Evolutionary conservation across 2,888 invertebrate species (phyloP), one percentile per base, ranked within the genome.

Genomic region (Andrena marginata): DNA sequence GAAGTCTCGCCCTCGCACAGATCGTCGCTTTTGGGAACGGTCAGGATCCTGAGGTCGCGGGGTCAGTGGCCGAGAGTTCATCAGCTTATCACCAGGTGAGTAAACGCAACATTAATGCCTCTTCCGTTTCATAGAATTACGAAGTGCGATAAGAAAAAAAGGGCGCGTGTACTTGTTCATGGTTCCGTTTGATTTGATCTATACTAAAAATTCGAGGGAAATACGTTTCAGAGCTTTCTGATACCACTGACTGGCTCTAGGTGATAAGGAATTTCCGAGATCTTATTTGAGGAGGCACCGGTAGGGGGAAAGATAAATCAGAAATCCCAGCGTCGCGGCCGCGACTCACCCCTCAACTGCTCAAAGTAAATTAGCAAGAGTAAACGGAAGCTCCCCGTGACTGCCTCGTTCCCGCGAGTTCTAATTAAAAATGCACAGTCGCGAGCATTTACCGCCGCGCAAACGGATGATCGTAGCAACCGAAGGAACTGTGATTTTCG

Each of bases 21-120:
- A 85, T 94, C 95, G 68, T 95, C 96, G 31, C 94, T 96, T 70
- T 92, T 96, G 48, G 96, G 96, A 7, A 95, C 96, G 0, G 96
- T 96, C 51, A 95, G 96, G 77, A 94, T 95, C 72, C 94, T 97
- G 75, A 95, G 97, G 77, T 94, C 95, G 76, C 94, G 94, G 51
- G 97, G 97, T 2, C 96, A 97, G 92, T 95, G 95, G 89, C 96
- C 96, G 2, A 94, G 97, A 86, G 94, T 96, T 79, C 95, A 96
- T 90, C 96, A 97, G 92, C 93, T 97, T 51, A 94, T 96, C 49
- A 95, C 96, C 33, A 95, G 97, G 97, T 96, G 87, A 92, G 87
- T 26, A 5, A 29, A 8, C 16, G 6, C n/a, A 10, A 13, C 10
- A 3, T 10, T 42, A 6, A 7, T 13, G 16, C 16, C 42, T 0